These are phyloP conservation scores for Varanus salvator DNA, from an alignment of 2,113 vertebrate genomes.

Conservation along the genomic window DNA sequence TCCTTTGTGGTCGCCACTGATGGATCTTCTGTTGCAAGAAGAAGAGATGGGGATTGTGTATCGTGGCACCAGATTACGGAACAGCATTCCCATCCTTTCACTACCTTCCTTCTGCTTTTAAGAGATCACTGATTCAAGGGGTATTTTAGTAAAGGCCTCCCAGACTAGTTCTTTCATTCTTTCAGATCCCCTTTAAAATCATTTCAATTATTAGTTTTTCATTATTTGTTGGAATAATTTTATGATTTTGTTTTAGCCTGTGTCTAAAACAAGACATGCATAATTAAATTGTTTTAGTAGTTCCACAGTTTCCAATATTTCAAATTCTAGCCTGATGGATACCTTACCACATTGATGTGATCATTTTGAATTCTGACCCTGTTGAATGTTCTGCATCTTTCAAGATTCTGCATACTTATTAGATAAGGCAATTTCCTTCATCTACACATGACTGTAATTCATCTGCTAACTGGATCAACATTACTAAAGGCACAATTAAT, in stretches of 20 bases:
- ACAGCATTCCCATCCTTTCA: neutral
- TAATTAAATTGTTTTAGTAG: neutral
- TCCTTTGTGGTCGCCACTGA: neutral
- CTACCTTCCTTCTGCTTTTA: neutral
- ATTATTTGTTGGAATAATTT: neutral
- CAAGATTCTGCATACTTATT: no score
- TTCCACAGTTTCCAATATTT: neutral
- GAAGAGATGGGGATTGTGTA: neutral
- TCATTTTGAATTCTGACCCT: no score
- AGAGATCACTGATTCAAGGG: no score
- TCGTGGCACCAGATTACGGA: neutral
- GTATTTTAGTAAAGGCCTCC: neutral
- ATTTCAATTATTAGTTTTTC: neutral
- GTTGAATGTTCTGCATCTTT: no score
- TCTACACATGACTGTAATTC: no score
- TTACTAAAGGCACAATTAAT: neutral
- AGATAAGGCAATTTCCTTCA: no score
- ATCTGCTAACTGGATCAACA: no score
- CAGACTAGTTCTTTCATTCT: neutral
- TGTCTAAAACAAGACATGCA: neutral
- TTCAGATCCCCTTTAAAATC: neutral
- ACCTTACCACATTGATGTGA: neutral
- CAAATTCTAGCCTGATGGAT: neutral
- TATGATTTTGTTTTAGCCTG: neutral
- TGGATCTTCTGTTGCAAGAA: neutral